phyloP scores from a whole-genome alignment of 2,113 vertebrate species.

The Plecturocebus donacophilus region DNA sequence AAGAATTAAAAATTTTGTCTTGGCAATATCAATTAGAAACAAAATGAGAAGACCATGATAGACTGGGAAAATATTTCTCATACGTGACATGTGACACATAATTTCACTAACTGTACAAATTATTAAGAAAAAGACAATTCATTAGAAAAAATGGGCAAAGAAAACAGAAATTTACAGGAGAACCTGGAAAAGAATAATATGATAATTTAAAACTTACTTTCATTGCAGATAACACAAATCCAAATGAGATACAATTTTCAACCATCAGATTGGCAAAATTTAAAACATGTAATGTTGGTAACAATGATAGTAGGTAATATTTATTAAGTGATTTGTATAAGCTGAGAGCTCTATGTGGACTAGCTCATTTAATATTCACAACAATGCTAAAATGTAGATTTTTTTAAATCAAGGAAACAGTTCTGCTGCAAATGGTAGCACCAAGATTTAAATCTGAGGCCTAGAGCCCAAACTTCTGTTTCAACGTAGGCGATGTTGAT shows the following conservation, averaged over 20 bases:
- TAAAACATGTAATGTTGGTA: not conserved
- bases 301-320: not conserved
- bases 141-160: constrained; percentile 32
- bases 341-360: not conserved
- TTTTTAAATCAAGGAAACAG: constrained; percentile 12
- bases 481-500: not conserved
- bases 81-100: not conserved
- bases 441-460: not conserved
- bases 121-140: constrained; percentile 24
- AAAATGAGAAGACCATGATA: not conserved
- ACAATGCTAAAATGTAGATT: not conserved
- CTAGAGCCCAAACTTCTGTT: not conserved
- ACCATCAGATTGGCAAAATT: not conserved
- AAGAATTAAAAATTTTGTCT: not conserved
- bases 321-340: not conserved
- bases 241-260: constrained; percentile 7
- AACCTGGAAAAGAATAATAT: not conserved
- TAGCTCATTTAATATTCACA: constrained; percentile 12
- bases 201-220: not conserved
- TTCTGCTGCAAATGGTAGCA: not conserved
- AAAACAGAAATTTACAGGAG: constrained; percentile 1
- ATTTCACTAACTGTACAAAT: not conserved
- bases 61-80: not conserved
- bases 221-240: not conserved
- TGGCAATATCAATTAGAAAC: not conserved